Percentiles rank a stretch among this genome's conserved stretches.
Conservation (phyloP, 2,113 vertebrate genomes). For the Corythoichthys intestinalis region DNA sequence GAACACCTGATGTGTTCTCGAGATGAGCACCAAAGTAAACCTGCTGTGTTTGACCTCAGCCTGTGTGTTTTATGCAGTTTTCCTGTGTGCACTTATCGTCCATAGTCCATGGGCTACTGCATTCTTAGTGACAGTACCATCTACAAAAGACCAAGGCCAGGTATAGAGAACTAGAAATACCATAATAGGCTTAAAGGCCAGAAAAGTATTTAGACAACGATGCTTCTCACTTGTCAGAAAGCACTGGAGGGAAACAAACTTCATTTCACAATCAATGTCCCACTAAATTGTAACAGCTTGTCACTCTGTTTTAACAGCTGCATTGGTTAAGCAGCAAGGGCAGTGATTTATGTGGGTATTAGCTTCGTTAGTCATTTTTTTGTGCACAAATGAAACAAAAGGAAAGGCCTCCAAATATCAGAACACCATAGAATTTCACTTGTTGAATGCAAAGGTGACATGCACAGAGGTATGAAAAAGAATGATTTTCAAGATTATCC, state of each 20-base stretch:
- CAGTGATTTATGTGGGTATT: slow-evolving; percentile 12
- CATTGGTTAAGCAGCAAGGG: slow-evolving; percentile 24
- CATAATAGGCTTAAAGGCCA: slow-evolving; percentile 16
- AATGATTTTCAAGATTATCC: neutral
- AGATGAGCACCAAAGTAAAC: slow-evolving; percentile 21
- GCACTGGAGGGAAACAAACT: slow-evolving; percentile 38
- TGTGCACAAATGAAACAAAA: neutral
- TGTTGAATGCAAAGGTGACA: neutral
- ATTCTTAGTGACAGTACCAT: slow-evolving; percentile 23
- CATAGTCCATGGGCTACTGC: slow-evolving; percentile 19
- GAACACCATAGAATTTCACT: neutral
- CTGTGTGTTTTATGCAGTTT: slow-evolving; percentile 17
- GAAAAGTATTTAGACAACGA: slow-evolving; percentile 19
- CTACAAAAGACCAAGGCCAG: slow-evolving; percentile 29
- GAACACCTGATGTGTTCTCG: neutral
- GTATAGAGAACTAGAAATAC: slow-evolving; percentile 19
- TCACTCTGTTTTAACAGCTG: slow-evolving; percentile 37
- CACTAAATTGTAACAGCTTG: slow-evolving; percentile 38
- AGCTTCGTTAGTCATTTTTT: slow-evolving; percentile 8
- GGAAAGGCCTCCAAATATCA: neutral
- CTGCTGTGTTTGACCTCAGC: slow-evolving; percentile 17
- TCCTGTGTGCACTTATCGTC: neutral
- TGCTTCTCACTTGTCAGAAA: slow-evolving; percentile 30
- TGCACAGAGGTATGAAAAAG: neutral
- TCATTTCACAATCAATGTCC: slow-evolving; percentile 55